phyloP scores from a whole-genome alignment of 1,140 invertebrate genomes.

The Leptinotarsa texana region DNA sequence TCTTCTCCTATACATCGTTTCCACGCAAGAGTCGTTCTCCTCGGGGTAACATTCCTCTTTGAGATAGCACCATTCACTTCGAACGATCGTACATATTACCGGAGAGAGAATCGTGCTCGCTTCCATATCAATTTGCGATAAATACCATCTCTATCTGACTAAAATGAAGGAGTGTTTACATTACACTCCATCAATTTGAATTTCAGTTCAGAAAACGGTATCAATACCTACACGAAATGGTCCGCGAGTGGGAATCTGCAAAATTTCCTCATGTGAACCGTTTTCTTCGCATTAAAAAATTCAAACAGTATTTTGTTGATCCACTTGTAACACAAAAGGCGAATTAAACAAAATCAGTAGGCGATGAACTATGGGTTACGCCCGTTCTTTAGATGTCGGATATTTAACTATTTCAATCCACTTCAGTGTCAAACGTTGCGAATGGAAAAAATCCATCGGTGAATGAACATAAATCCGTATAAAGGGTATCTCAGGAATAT shows the following conservation, averaged over 20 bases:
- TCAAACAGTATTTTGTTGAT: not conserved
- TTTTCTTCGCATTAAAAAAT: not conserved
- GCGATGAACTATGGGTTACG: not conserved
- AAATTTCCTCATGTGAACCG: not conserved
- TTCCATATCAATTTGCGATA: not conserved
- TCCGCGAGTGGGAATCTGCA: not conserved
- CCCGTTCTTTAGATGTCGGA: not conserved
- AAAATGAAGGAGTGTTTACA: constrained; percentile 6
- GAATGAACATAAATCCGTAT: too few relatives aligned
- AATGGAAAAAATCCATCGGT: too few relatives aligned
- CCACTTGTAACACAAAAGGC: too few relatives aligned
- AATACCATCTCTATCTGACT: not conserved
- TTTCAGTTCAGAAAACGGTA: not conserved
- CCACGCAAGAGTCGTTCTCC: too few relatives aligned
- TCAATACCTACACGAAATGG: not conserved
- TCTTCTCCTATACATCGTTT: too few relatives aligned
- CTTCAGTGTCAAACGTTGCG: not conserved
- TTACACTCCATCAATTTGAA: not conserved
- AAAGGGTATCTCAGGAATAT: too few relatives aligned
- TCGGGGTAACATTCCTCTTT: too few relatives aligned
- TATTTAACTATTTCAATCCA: not conserved
- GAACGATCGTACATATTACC: too few relatives aligned
- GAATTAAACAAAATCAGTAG: too few relatives aligned
- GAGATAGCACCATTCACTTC: too few relatives aligned
- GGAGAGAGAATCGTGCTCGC: constrained; percentile 2